A percentile compares a stretch with the other conserved stretches of the same genome.
Conservation (phyloP, 2,797 vertebrate species). For the Melanotaenia boesemani region DNA sequence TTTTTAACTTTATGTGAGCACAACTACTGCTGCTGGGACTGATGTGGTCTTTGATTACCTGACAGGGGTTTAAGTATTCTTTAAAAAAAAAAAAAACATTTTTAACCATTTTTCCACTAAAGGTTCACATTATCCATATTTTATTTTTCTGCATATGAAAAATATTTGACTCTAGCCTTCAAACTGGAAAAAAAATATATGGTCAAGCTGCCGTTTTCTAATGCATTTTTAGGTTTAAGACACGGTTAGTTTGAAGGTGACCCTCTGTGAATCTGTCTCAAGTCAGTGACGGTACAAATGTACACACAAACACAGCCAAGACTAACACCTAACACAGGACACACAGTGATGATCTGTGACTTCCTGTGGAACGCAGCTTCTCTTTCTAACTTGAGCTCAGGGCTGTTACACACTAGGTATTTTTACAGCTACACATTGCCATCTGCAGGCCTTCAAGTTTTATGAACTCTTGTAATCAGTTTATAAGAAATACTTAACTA, state of each 20-base stretch:
- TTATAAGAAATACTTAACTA: not conserved
- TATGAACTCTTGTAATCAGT: not conserved
- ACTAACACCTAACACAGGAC: slow-evolving; percentile 44
- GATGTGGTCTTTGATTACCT: slow-evolving; percentile 12
- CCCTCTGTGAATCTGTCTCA: slow-evolving; percentile 16
- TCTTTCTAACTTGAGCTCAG: slow-evolving; percentile 10
- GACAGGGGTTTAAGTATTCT: slow-evolving; percentile 8
- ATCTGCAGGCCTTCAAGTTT: slow-evolving; percentile 34
- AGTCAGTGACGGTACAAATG: not conserved
- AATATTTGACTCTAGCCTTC: not conserved
- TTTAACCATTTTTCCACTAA: not conserved
- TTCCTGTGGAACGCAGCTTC: slow-evolving; percentile 63
- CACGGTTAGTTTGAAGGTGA: slow-evolving; percentile 3
- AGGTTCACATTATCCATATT: not conserved
- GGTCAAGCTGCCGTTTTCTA: not conserved
- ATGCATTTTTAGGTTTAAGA: not conserved
- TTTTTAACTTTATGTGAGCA: slow-evolving; percentile 1
- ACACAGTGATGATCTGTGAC: slow-evolving; percentile 35
- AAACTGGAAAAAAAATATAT: not conserved
- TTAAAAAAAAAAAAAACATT: not conserved
- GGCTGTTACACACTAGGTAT: not conserved
- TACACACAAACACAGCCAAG: not conserved
- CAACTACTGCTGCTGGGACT: slow-evolving; percentile 3
- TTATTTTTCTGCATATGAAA: not conserved
- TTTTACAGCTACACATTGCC: not conserved